A percentile compares a stretch with the other conserved stretches of the same genome.
phyloP scores from a whole-genome alignment of 1,140 invertebrate genomes.

The Brachionus asplanchnoidis region DNA sequence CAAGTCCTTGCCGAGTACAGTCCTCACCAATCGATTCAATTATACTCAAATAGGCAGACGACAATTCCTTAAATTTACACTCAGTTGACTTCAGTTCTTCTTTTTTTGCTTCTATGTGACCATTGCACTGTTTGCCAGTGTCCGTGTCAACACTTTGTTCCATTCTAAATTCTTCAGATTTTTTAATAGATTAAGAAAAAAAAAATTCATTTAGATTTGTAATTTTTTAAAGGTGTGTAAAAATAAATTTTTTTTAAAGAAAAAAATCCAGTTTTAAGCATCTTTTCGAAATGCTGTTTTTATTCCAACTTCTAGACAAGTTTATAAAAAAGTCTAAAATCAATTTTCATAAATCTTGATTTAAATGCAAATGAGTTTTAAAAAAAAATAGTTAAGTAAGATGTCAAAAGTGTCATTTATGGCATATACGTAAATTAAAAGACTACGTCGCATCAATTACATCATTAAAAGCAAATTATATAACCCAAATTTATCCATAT shows the following conservation, averaged over 20 bases:
- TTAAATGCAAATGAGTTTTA: constrained; percentile 12
- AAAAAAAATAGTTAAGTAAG: neutral
- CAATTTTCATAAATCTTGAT: constrained; percentile 27
- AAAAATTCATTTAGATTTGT: too few relatives aligned
- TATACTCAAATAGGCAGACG: neutral
- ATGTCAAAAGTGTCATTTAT: constrained; percentile 30
- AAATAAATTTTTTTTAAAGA: neutral
- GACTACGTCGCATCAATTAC: neutral
- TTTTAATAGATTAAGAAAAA: too few relatives aligned
- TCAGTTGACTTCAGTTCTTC: neutral
- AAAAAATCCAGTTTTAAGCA: neutral
- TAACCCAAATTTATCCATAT: neutral
- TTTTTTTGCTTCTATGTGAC: neutral
- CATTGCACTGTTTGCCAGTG: neutral
- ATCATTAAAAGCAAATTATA: constrained; percentile 3
- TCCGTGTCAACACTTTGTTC: neutral
- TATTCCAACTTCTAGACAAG: neutral
- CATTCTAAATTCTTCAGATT: neutral
- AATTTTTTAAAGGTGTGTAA: neutral
- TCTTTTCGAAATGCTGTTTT: neutral
- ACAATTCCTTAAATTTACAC: neutral
- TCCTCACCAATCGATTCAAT: constrained; percentile 75
- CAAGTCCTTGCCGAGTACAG: constrained; percentile 81
- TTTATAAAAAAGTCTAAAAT: neutral
- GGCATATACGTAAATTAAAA: neutral